phyloP scores from a whole-genome alignment of 2,113 vertebrate genomes.

The Chloebia gouldiae region DNA sequence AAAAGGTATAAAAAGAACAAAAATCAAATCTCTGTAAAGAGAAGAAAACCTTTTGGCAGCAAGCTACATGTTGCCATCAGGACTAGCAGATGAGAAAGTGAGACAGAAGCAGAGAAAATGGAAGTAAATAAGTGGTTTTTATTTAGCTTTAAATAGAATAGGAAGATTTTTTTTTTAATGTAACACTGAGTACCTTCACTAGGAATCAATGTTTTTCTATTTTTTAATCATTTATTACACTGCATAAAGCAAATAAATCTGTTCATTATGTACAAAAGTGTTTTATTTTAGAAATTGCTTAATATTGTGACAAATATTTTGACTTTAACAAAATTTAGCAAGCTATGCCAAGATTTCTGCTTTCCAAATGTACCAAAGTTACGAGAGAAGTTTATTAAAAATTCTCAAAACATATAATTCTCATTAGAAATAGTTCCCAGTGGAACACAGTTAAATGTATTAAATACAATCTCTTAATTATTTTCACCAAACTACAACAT shows the following conservation, averaged over 20 bases:
- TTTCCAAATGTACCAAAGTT: background rate
- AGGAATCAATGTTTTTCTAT: background rate
- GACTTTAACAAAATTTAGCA: background rate
- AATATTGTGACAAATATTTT: constrained; percentile 52
- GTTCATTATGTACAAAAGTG: background rate
- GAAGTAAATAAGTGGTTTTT: background rate
- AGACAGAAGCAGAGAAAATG: constrained; percentile 10
- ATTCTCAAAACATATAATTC: background rate
- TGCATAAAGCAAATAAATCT: constrained; percentile 47
- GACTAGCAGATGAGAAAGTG: constrained; percentile 11
- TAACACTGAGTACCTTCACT: background rate
- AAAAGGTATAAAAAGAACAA: background rate
- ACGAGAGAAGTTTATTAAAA: background rate
- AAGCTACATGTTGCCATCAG: background rate
- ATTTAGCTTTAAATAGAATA: background rate
- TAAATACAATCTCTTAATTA: background rate
- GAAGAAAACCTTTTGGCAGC: background rate
- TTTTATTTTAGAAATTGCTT: background rate
- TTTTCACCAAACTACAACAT: background rate
- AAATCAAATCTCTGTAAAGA: background rate
- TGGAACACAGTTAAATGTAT: background rate
- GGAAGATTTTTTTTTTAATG: background rate
- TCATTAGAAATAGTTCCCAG: background rate
- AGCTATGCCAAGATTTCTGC: background rate
- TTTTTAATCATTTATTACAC: constrained; percentile 15